Percentiles rank a stretch among this genome's conserved stretches.
phyloP scores from a whole-genome alignment of 2,888 invertebrate species.

The Agrochola lychnidis region DNA sequence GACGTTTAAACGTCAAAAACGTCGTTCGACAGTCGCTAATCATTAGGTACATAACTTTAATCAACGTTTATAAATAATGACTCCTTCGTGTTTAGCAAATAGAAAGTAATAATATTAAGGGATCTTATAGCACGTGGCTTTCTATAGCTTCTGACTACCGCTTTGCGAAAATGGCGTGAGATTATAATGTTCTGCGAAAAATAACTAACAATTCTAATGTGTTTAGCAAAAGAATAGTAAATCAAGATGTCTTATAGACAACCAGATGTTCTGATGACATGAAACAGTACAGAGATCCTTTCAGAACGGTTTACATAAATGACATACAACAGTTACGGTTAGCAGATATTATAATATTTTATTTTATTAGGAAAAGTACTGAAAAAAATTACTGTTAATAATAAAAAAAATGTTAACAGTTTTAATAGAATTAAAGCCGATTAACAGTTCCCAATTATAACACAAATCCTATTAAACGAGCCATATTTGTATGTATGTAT shows the following conservation, averaged over 20 bases:
- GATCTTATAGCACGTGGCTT: background rate
- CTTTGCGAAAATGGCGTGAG: background rate
- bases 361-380: background rate
- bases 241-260: slow-evolving; percentile 37
- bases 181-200: slow-evolving; percentile 2
- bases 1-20: no score
- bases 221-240: slow-evolving; percentile 12
- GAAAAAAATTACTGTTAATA: background rate
- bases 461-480: no score
- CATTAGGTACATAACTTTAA: no score
- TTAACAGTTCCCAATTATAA: no score
- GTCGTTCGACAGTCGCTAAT: no score
- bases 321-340: background rate
- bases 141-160: background rate
- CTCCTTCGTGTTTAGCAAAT: no score
- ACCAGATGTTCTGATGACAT: slow-evolving; percentile 16
- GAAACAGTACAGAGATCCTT: slow-evolving; percentile 9
- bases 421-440: background rate
- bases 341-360: slow-evolving; percentile 1
- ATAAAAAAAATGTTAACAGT: background rate
- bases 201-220: background rate
- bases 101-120: no score
- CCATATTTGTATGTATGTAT: no score
- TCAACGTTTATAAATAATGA: no score
- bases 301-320: slow-evolving; percentile 18